phyloP scores from a whole-genome alignment of 2,888 invertebrate species.

The Gibbula magus region DNA sequence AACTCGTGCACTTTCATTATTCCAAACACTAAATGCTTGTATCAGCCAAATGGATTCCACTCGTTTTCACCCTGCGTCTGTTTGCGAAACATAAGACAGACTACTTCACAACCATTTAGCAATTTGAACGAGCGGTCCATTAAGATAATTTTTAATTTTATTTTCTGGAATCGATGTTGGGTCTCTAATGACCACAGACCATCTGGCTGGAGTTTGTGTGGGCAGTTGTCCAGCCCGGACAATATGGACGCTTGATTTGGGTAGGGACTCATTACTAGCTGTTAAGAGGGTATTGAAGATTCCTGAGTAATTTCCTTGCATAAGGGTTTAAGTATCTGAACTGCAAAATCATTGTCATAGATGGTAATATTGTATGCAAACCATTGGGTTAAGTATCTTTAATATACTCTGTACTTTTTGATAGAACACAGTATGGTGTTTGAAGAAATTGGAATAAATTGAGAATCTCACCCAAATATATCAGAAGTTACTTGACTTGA shows the following conservation, averaged over 20 bases:
- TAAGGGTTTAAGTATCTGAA: too few species aligned
- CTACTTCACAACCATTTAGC: not conserved
- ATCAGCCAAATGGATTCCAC: not conserved
- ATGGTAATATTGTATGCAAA: too few species aligned
- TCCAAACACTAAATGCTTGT: not conserved
- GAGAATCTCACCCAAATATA: too few species aligned
- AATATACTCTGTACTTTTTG: too few species aligned
- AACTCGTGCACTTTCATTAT: not conserved
- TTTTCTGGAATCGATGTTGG: not conserved
- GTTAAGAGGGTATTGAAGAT: too few species aligned
- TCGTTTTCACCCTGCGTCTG: not conserved
- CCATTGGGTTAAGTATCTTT: too few species aligned
- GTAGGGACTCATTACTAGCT: too few species aligned
- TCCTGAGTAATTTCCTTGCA: too few species aligned
- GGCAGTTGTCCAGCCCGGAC: not conserved
- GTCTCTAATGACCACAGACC: not conserved
- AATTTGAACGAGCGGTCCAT: not conserved
- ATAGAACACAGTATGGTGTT: too few species aligned
- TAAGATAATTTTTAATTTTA: not conserved
- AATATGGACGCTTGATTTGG: not conserved
- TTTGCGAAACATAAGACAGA: not conserved
- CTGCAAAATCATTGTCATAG: too few species aligned
- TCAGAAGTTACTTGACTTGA: too few species aligned
- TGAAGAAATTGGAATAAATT: too few species aligned
- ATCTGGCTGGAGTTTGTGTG: not conserved